Percentiles rank a stretch among this genome's conserved stretches.
phyloP scores from a whole-genome alignment of 2,797 vertebrate genomes.

The Clangula hyemalis region DNA sequence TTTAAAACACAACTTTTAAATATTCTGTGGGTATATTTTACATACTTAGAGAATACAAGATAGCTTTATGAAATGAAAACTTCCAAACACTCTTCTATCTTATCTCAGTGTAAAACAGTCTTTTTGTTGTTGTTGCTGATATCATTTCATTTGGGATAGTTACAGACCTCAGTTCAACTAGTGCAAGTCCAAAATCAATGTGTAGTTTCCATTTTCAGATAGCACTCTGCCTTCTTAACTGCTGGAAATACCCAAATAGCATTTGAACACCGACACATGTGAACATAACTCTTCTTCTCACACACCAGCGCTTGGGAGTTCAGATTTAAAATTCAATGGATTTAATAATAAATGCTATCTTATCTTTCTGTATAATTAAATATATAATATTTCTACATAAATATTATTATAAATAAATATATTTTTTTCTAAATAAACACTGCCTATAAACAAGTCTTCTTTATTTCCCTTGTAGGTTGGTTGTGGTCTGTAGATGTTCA shows the following conservation, averaged over 20 bases:
- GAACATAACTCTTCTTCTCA: background rate
- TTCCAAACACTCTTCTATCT: slow-evolving; percentile 31
- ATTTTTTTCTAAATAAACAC: background rate
- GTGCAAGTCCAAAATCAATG: background rate
- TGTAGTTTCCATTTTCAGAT: background rate
- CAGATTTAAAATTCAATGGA: background rate
- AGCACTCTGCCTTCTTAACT: background rate
- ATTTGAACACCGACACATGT: background rate
- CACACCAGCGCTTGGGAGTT: background rate
- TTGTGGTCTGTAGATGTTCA: background rate
- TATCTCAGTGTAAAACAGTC: too few species aligned
- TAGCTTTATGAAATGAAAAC: slow-evolving; percentile 53
- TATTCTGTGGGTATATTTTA: slow-evolving; percentile 49
- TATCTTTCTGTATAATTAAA: background rate
- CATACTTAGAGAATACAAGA: slow-evolving; percentile 52
- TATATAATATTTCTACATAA: too few species aligned
- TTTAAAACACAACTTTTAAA: slow-evolving; percentile 30
- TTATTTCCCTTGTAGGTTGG: background rate
- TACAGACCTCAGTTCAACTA: background rate
- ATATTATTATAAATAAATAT: too few species aligned
- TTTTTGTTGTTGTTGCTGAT: background rate
- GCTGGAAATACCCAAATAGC: background rate
- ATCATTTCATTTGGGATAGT: background rate
- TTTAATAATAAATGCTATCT: background rate
- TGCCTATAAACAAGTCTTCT: background rate